A percentile compares a stretch with the other conserved stretches of the same genome.
Conservation (phyloP, 2,888 invertebrate species). For the Theretra japonica region DNA sequence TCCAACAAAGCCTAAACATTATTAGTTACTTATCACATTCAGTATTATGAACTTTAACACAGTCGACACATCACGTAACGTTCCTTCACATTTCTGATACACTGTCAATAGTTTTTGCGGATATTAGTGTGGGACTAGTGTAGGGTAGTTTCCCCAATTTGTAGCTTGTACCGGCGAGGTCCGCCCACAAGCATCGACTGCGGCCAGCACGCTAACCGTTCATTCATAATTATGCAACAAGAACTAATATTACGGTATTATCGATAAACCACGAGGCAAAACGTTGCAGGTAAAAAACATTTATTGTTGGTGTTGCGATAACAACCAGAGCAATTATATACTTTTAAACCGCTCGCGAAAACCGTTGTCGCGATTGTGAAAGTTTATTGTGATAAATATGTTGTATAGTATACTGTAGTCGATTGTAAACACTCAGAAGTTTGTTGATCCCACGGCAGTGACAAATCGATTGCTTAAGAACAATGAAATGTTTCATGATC, state of each 20-base stretch:
- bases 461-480: slow-evolving; percentile 9
- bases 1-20: no score
- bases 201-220: slow-evolving; percentile 55
- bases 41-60: background rate
- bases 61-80: background rate
- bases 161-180: slow-evolving; percentile 56
- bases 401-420: slow-evolving; percentile 1
- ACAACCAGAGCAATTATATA: slow-evolving; percentile 37
- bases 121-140: background rate
- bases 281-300: slow-evolving; percentile 44
- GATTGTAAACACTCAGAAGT: background rate
- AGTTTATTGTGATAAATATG: slow-evolving; percentile 31
- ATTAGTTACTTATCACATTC: no score
- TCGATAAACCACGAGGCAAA: slow-evolving; percentile 55
- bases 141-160: slow-evolving; percentile 30
- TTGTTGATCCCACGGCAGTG: slow-evolving; percentile 5
- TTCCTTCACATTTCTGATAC: background rate
- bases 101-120: background rate
- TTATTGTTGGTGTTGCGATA: slow-evolving; percentile 43
- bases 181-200: slow-evolving; percentile 61
- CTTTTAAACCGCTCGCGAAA: slow-evolving; percentile 31
- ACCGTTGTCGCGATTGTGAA: slow-evolving; percentile 37
- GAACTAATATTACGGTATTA: slow-evolving; percentile 64
- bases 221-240: slow-evolving; percentile 69
- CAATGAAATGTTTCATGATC: background rate